Base-by-base conservation (phyloP, 2,888 invertebrate species). In the Polydrusus tereticollis region DNA sequence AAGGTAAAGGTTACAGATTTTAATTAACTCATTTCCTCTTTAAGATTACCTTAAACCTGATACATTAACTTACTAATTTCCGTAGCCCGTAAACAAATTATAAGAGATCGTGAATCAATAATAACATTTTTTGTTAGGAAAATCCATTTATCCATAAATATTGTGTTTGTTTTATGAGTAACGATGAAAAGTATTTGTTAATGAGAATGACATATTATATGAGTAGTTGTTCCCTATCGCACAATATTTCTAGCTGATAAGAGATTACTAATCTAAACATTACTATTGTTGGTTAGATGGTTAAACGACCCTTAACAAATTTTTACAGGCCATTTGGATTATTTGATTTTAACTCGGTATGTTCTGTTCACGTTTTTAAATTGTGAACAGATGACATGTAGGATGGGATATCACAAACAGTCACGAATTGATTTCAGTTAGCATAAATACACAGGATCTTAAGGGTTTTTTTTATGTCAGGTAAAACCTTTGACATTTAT, bases 151-250 rank as follows among this genome's bases (percentile, higher is more conserved):
- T 0, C 14, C 21, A 58, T 12, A 59, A 43, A 59, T 55, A 47
- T 10, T 47, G 20, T 59, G 23, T 59, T 59, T 59, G 41, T 59
- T 43, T 16, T 21, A 43, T 59, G 59, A 43, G 23, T 59, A 59
- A 59, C 8, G 43, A 43, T 26, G 23, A 43, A 26, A 59, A 21
- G 8, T 59, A 59, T 59, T 59, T 43, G 38, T 21, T 58, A 36
- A 21, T 57, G 18, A 18, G 16, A 5, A 14, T n/a, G 59, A 41
- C 23, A 26, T 36, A n/a, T 4, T 41, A 21, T n/a, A 41, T 59
- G 20, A 43, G 41, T 59, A 59, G 43, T 59, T 59, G 23, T 43
- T 26, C 23, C 41, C 26, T 59, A 43, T 59, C 59, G n/a, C n/a
- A 36, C 57, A 55, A n/a, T 20, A 36, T 36, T 41, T 59, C 1